Conservation (phyloP, 2,888 invertebrate genomes). For the Drosophila mercatorum region DNA sequence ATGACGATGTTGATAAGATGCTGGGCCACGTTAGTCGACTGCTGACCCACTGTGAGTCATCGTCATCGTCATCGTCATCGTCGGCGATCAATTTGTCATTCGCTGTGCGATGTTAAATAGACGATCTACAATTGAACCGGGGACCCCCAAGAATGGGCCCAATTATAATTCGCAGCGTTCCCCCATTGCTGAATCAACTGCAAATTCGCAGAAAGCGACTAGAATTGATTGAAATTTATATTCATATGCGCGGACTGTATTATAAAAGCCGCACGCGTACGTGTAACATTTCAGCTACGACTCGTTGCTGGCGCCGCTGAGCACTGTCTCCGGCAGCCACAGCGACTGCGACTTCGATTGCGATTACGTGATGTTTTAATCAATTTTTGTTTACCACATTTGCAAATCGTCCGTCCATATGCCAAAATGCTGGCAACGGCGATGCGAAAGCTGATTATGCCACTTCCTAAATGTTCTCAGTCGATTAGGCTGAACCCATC, state of each 20-base stretch:
- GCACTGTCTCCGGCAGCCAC: constrained; percentile 27
- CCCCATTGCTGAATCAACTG: constrained; percentile 51
- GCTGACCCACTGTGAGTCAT: constrained; percentile 61
- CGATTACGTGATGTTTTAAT: constrained; percentile 78
- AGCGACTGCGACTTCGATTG: constrained; percentile 38
- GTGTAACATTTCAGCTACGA: constrained; percentile 51
- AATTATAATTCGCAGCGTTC: constrained; percentile 51
- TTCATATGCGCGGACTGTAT: constrained; percentile 38
- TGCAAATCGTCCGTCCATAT: constrained; percentile 36
- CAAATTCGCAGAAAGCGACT: constrained; percentile 61
- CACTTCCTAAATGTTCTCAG: constrained; percentile 63
- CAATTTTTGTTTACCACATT: constrained; percentile 65
- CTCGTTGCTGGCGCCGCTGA: constrained; percentile 56
- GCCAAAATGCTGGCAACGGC: constrained; percentile 55
- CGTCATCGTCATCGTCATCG: constrained; percentile 27
- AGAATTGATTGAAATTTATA: constrained; percentile 63
- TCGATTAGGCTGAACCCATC: constrained; percentile 60
- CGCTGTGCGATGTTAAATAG: constrained; percentile 36
- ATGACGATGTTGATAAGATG: constrained; percentile 71
- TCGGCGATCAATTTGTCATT: constrained; percentile 52
- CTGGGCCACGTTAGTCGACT: constrained; percentile 43
- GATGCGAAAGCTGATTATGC: constrained; percentile 58
- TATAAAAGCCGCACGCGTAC: constrained; percentile 56
- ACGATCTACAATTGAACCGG: constrained; percentile 25
- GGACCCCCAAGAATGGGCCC: constrained; percentile 26